Evolutionary conservation across 2,888 invertebrate genomes (phyloP).

Genomic region (Cheilosia pagana): DNA sequence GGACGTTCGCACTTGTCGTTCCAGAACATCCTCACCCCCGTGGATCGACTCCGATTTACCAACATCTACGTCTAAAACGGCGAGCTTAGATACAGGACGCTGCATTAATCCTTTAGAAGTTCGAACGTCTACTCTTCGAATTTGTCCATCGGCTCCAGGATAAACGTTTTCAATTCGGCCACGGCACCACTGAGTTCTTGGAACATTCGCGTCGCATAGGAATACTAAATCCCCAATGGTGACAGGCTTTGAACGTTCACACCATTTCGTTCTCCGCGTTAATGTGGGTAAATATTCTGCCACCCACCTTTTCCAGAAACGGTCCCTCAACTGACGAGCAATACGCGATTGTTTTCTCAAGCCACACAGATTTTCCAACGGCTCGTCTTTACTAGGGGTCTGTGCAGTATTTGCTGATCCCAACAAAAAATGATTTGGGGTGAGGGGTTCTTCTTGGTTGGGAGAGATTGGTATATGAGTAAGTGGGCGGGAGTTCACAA

Average conservation of each 20-base stretch:
- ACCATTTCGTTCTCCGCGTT: conserved; percentile 39
- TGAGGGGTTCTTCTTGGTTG: conserved; percentile 23
- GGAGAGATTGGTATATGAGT: conserved; percentile 25
- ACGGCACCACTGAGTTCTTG: conserved; percentile 26
- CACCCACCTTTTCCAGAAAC: conserved; percentile 24
- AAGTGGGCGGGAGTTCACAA: conserved; percentile 35
- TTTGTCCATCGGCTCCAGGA: conserved; percentile 15
- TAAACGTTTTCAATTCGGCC: conserved; percentile 9
- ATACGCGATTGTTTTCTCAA: conserved; percentile 33
- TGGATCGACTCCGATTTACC: conserved; percentile 13
- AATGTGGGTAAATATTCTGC: conserved; percentile 28
- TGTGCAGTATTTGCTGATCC: conserved; percentile 18
- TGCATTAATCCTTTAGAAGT: not conserved
- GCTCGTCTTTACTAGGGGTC: conserved; percentile 11
- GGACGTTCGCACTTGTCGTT: too few relatives aligned
- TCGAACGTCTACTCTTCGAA: conserved; percentile 13
- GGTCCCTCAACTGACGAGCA: conserved; percentile 21
- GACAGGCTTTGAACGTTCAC: not conserved
- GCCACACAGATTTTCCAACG: conserved; percentile 1
- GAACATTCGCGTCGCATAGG: conserved; percentile 26
- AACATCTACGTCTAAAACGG: not conserved
- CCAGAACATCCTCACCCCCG: not conserved
- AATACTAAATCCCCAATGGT: conserved; percentile 12
- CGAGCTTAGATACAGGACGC: not conserved
- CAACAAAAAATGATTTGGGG: conserved; percentile 28